Base-by-base conservation (phyloP, 2,888 invertebrate species). In the Dasypolia templi region DNA sequence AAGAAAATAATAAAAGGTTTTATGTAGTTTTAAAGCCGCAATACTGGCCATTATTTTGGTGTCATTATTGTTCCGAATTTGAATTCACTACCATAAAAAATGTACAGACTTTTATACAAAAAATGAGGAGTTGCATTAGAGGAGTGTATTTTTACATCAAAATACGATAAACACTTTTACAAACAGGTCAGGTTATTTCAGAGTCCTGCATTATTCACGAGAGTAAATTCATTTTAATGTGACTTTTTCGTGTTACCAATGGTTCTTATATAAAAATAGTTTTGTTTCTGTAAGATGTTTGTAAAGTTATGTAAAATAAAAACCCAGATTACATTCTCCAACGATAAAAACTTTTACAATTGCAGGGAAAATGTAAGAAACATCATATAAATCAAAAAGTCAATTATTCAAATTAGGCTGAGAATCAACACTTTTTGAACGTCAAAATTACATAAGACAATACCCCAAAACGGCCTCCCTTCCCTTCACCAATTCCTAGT, bases 251-350 rank as follows among this genome's bases (percentile, higher is more conserved):
- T 62, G 62, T 7, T 7, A 22, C 44, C 11, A 62, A 62, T 44
- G 14, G 12, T 29, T 62, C 7, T 44, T 62, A 22, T 19, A 42
- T 42, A 42, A 62, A 44, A 29, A 62, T 62, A 29, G 29, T 29
- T 44, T 44, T 44, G 1, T 44, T 44, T 44, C 29, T 22, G 44
- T 44, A 44, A 29, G 62, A 44, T 62, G 22, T 62, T 44, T 62
- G 22, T 44, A 62, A 44, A 44, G 44, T 44, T 44, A 29, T 29
- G 62, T 22, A 62, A 44, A 62, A 62, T 42, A 26, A 62, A 39
- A 42, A 42, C 17, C 26, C 11, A 42, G 19, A 42, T 19, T 26
- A 19, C 26, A 19, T 42, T 5, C 11, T 9, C 9, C 17, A 5
- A 6, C 17, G 2, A n/a, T n/a, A 39, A 17, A 59, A 59, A 19